Percentiles rank a stretch among this genome's conserved stretches.
phyloP scores from a whole-genome alignment of 2,113 vertebrate species.

The Urocolius indicus region DNA sequence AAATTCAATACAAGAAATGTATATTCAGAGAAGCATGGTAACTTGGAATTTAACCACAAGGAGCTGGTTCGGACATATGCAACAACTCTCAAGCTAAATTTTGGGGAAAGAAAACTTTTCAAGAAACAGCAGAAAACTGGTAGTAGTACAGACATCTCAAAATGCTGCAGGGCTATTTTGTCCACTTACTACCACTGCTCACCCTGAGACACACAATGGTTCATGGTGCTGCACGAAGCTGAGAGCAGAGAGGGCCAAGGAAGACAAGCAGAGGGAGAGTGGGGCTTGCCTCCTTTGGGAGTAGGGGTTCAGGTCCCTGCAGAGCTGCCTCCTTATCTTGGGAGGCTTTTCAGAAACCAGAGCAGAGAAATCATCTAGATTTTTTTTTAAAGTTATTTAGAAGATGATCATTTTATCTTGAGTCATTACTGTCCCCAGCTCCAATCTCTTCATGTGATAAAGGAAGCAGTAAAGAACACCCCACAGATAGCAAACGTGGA shows the following conservation, averaged over 20 bases:
- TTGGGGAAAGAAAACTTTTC: not conserved
- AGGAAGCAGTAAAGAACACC: not conserved
- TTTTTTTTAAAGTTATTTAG: not conserved
- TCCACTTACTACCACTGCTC: not conserved
- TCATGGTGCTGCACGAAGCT: not conserved
- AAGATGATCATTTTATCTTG: not conserved
- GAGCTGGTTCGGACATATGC: not conserved
- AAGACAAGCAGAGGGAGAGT: not conserved
- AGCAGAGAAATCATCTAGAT: not conserved
- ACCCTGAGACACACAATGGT: fast-evolving
- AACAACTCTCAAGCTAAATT: not conserved
- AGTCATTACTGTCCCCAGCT: not conserved
- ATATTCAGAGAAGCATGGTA: not conserved
- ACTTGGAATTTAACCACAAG: constrained; percentile 8
- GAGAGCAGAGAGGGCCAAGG: not conserved
- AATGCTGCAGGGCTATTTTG: not conserved
- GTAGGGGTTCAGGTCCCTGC: not conserved
- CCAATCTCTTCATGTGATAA: not conserved
- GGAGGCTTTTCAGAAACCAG: not conserved
- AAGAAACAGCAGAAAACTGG: not conserved
- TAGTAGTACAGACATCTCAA: not conserved
- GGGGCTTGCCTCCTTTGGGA: not conserved
- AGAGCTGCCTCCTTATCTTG: not conserved
- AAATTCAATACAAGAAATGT: not conserved
- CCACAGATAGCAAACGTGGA: not conserved